phyloP scores from a whole-genome alignment of 2,888 invertebrate genomes.

The Thymelicus acteon region DNA sequence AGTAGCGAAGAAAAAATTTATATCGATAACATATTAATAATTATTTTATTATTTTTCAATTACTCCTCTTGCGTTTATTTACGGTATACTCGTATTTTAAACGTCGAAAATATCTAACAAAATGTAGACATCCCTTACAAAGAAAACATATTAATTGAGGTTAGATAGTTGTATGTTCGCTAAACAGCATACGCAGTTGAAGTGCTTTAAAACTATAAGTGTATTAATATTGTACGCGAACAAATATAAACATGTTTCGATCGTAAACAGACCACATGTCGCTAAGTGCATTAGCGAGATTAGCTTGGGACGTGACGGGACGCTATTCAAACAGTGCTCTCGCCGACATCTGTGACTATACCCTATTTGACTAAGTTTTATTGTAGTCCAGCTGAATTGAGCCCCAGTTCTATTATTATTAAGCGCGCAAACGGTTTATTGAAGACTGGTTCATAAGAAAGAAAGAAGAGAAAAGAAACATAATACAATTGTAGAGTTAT shows the following conservation, averaged over 20 bases:
- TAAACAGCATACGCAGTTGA: no score
- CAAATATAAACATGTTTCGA: slow-evolving; percentile 19
- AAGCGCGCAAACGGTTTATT: not conserved
- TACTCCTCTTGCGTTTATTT: no score
- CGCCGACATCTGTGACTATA: slow-evolving; percentile 22
- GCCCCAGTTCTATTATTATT: not conserved
- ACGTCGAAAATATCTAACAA: no score
- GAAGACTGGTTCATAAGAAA: not conserved
- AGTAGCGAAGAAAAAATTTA: no score
- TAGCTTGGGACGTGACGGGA: slow-evolving; percentile 20
- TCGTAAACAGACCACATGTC: slow-evolving; percentile 30
- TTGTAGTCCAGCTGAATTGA: not conserved
- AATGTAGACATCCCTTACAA: no score
- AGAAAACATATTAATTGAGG: no score
- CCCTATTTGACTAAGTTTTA: slow-evolving; percentile 14
- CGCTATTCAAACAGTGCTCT: slow-evolving; percentile 26
- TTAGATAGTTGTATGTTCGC: no score
- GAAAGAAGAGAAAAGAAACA: not conserved
- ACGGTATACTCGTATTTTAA: no score
- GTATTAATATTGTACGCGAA: not conserved
- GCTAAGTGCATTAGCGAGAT: slow-evolving; percentile 30
- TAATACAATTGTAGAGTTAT: not conserved
- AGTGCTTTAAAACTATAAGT: no score
- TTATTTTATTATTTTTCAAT: no score
- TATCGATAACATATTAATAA: no score